Evolutionary conservation across 23 tunicate species (phyloP).

Genomic region (Aplidium turbinatum): DNA sequence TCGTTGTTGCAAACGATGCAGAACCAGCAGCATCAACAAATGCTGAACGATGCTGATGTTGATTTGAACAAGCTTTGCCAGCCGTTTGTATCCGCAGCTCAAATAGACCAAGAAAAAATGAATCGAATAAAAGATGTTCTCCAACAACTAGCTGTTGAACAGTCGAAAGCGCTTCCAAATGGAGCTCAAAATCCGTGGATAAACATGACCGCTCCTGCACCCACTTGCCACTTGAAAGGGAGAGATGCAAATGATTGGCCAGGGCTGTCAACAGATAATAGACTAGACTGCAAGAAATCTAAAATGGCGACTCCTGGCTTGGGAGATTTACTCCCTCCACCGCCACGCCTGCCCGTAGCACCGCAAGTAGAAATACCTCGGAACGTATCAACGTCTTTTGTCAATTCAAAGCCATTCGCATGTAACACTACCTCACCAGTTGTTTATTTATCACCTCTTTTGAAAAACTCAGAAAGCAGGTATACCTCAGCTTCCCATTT

Average conservation of each 20-base stretch:
- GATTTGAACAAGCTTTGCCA: background rate
- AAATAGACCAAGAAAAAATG: too few species aligned
- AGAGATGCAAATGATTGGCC: background rate
- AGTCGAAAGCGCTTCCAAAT: background rate
- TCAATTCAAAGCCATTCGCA: background rate
- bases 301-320: background rate
- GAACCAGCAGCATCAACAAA: constrained; percentile 34
- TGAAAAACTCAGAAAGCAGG: background rate
- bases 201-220: constrained; percentile 18
- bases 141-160: background rate
- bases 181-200: constrained; percentile 22
- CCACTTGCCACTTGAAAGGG: constrained; percentile 1
- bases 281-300: background rate
- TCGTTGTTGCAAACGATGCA: constrained; percentile 37
- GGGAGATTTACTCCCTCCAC: constrained; percentile 38
- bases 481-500: background rate
- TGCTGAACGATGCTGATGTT: background rate
- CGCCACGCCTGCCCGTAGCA: constrained; percentile 33
- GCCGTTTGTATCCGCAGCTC: too few species aligned
- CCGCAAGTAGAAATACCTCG: background rate
- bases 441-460: constrained; percentile 13
- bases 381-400: background rate
- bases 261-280: background rate
- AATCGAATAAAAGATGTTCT: too few species aligned
- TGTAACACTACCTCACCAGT: constrained; percentile 20